These are phyloP conservation scores for Pseudochromis fuscus DNA, from an alignment of 2,797 vertebrate genomes.

Conservation along the genomic window DNA sequence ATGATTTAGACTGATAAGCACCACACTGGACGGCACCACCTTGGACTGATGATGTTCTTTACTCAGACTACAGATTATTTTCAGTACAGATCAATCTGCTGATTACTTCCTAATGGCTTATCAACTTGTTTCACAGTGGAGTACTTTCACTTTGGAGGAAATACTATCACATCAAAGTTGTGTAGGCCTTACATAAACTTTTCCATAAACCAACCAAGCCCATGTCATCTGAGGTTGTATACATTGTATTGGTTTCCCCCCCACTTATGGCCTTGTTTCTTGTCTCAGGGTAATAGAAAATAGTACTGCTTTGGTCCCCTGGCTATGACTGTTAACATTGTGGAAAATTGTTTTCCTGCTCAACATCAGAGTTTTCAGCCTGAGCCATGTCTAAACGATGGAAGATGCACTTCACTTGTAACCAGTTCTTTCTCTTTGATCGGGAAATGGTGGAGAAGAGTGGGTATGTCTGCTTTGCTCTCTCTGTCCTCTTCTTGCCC, in stretches of 20 bases:
- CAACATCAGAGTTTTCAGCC: conserved; percentile 37
- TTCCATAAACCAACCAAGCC: neutral
- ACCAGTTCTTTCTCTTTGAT: conserved; percentile 36
- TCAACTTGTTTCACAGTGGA: too few species aligned
- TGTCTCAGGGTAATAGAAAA: conserved; percentile 30
- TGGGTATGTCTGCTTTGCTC: conserved; percentile 13
- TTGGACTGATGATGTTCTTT: too few species aligned
- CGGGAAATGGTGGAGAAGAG: conserved; percentile 22
- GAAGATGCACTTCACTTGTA: conserved; percentile 20
- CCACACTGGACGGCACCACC: too few species aligned
- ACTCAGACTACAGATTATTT: too few species aligned
- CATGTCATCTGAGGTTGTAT: conserved; percentile 19
- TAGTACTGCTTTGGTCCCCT: neutral
- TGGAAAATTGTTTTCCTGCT: conserved; percentile 53
- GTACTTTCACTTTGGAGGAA: too few species aligned
- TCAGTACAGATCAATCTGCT: too few species aligned
- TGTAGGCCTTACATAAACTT: neutral
- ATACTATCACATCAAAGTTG: neutral
- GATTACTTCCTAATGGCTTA: too few species aligned
- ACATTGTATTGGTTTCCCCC: conserved; percentile 22
- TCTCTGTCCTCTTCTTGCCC: conserved; percentile 22
- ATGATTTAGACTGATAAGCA: too few species aligned
- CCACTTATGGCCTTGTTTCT: conserved; percentile 21
- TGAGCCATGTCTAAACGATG: conserved; percentile 22
- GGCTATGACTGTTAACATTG: conserved; percentile 34